Evolutionary conservation across 2,888 invertebrate species (phyloP).

Genomic region (Carpatolechia fugitivella): DNA sequence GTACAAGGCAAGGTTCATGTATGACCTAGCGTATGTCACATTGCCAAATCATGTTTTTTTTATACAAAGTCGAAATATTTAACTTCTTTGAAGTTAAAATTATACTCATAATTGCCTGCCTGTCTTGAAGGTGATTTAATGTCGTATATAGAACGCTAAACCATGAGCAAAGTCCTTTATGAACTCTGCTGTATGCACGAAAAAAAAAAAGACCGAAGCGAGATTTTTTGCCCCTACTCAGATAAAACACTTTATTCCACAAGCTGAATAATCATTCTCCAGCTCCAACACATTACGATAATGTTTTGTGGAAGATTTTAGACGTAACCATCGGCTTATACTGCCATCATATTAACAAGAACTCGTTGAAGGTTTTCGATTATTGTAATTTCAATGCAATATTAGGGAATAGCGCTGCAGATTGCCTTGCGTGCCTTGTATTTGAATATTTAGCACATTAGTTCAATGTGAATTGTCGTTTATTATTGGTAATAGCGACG

Average conservation of each 20-base stretch:
- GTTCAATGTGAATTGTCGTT: no score
- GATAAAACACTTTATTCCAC: conserved; percentile 9
- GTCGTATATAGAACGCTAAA: no score
- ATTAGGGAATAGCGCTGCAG: not conserved
- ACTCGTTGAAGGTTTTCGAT: not conserved
- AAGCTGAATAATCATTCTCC: conserved; percentile 5
- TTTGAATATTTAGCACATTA: conserved; percentile 4
- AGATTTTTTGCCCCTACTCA: conserved; percentile 5
- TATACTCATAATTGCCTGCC: no score
- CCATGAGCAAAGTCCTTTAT: conserved; percentile 5
- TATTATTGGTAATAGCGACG: no score
- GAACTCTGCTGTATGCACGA: not conserved
- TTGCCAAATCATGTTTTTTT: not conserved
- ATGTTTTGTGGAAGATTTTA: conserved; percentile 10
- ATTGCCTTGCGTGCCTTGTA: not conserved
- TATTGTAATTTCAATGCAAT: not conserved
- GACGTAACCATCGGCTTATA: not conserved
- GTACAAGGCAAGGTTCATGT: not conserved
- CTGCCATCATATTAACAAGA: not conserved
- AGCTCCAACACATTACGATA: conserved; percentile 8
- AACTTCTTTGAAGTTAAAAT: no score
- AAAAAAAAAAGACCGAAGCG: conserved; percentile 6
- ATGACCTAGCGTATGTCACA: not conserved
- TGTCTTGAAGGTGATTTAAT: no score
- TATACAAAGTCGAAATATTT: no score